Percentiles rank a stretch among this genome's conserved stretches.
Conservation (phyloP, 1,140 invertebrate genomes). For the Lordiphosa clarofinis region DNA sequence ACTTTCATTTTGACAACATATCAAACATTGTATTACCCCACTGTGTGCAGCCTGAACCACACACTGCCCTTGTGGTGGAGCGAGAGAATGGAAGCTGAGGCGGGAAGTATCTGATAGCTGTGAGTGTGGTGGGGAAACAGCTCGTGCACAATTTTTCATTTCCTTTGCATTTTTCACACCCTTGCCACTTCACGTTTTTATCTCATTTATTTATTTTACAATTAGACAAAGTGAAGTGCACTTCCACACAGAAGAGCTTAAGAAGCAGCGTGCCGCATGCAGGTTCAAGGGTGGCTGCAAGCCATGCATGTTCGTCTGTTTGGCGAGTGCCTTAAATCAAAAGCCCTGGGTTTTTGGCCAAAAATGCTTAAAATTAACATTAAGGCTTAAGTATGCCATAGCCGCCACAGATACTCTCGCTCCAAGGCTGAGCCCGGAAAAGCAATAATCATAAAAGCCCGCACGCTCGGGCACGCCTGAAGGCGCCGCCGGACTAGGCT, state of each 20-base stretch:
- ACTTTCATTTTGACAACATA: too few species aligned
- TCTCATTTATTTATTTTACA: conserved; percentile 72
- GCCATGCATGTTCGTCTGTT: not conserved
- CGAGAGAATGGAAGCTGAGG: not conserved
- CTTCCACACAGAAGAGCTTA: conserved; percentile 30
- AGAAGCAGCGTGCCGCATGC: conserved; percentile 23
- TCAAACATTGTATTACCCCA: too few species aligned
- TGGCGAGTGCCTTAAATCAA: conserved; percentile 41
- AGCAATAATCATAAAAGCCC: conserved; percentile 68
- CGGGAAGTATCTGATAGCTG: conserved; percentile 6
- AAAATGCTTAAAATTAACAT: conserved; percentile 63
- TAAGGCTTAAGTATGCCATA: conserved; percentile 40
- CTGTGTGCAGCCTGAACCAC: conserved; percentile 10
- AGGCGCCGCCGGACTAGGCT: conserved; percentile 6
- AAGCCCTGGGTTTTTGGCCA: conserved; percentile 31
- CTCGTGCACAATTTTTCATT: conserved; percentile 57
- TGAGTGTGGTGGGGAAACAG: conserved; percentile 17
- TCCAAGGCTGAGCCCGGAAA: conserved; percentile 32
- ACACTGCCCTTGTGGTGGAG: conserved; percentile 4
- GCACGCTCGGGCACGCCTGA: conserved; percentile 23
- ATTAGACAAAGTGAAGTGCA: conserved; percentile 71
- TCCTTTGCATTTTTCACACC: conserved; percentile 42
- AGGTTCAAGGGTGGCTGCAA: conserved; percentile 13
- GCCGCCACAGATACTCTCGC: conserved; percentile 27
- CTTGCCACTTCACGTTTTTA: conserved; percentile 56